Evolutionary conservation across 1,140 invertebrate species (phyloP), one percentile per base, ranked within the genome.

Genomic region (Centruroides sculpturatus): DNA sequence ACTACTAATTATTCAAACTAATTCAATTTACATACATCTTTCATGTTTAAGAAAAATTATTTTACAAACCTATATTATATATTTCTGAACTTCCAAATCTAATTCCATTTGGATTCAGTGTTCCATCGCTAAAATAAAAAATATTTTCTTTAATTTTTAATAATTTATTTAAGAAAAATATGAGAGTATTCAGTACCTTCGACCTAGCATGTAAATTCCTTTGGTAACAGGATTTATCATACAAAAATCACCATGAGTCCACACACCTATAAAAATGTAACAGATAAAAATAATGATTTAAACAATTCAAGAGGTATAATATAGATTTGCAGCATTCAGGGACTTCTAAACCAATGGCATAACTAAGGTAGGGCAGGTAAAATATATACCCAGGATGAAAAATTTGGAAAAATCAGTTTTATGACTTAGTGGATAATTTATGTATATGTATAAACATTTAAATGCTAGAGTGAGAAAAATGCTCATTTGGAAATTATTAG

Each of bases 1-100:
- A 51, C 5, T 51, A 13, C 12, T 6, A 51, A 51, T 51, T 23
- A 51, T 8, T 34, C 5, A n/a, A 51, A 51, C 11, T 13, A 51
- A 13, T 51, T 5, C 50, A 51, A 51, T 7, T 5, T 51, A 41
- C 41, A 41, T 6, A 41, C 10, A 11, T 51, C 11, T 51, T n/a
- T 49, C 9, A 49, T 49, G 5, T 13, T 4, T 10, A 51, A 51
- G 3, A 41, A 6, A 41, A 41, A 41, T 23, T 41, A 41, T 8
- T 41, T 6, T 41, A 66, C 69, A 70, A 66, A 78, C 78, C 76
- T 64, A 81, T 73, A 68, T 77, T 74, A 66, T 82, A 82, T 60
- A 82, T 80, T 72, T 82, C 81, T 34, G 80, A 76, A 69, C 78
- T 80, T 35, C 81, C 81, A 73, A 82, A 82, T 47, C 81, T 68